Conservation (phyloP, 2,888 invertebrate genomes). For the Trichogramma dendrolimi region DNA sequence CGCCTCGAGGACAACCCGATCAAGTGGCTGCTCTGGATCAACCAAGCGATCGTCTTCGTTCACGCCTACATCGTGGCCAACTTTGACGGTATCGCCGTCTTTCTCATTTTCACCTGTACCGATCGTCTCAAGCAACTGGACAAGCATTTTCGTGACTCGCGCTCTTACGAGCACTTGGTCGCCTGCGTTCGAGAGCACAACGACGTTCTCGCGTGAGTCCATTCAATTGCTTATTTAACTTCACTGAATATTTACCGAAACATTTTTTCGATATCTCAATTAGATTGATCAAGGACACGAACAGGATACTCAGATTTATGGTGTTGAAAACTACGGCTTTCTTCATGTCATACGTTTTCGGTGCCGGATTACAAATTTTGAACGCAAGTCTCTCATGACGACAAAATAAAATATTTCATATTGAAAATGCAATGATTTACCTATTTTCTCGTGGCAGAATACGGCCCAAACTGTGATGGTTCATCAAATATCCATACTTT, state of each 20-base stretch:
- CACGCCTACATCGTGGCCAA: neutral
- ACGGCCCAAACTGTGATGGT: neutral
- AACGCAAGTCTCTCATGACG: neutral
- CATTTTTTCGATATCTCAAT: too few species aligned
- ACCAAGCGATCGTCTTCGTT: neutral
- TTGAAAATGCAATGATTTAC: too few species aligned
- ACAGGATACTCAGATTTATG: slow-evolving; percentile 1
- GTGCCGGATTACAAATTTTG: slow-evolving; percentile 6
- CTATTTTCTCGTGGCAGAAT: neutral
- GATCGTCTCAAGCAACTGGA: slow-evolving; percentile 1
- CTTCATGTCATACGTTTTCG: neutral
- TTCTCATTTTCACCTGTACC: slow-evolving; percentile 3
- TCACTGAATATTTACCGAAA: too few species aligned
- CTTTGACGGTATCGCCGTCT: slow-evolving; percentile 3
- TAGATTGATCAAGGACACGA: slow-evolving; percentile 4
- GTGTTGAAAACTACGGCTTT: slow-evolving; percentile 2
- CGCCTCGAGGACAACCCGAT: neutral
- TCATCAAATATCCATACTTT: slow-evolving; percentile 1
- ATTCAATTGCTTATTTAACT: too few species aligned
- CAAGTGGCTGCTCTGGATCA: neutral
- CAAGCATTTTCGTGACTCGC: neutral
- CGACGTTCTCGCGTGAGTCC: neutral
- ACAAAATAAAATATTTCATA: too few species aligned
- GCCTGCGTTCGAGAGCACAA: slow-evolving; percentile 3
- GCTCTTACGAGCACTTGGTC: neutral